Evolutionary conservation across 2,797 vertebrate genomes (phyloP).

Genomic region (Bovichtus diacanthus): DNA sequence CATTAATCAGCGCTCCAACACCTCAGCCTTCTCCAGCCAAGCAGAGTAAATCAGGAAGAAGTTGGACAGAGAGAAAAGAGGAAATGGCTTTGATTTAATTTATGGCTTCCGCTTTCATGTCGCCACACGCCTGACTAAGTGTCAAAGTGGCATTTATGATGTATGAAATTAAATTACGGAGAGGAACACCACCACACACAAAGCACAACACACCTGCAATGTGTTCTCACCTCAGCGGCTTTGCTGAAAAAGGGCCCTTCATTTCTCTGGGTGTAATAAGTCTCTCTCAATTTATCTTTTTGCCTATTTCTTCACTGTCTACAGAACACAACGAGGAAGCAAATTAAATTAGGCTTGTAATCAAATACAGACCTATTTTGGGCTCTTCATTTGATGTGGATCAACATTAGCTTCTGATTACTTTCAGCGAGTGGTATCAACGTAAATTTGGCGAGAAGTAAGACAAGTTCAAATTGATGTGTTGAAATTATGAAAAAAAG

Average conservation of each 20-base stretch:
- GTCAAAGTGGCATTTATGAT: conserved; percentile 85
- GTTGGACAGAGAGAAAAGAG: conserved; percentile 73
- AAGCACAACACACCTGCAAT: conserved; percentile 73
- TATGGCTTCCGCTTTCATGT: conserved; percentile 76
- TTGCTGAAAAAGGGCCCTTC: conserved; percentile 57
- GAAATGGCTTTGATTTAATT: conserved; percentile 82
- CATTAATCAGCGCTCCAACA: conserved; percentile 79
- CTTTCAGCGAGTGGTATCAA: conserved; percentile 6
- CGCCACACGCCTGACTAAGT: conserved; percentile 77
- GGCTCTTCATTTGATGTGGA: conserved; percentile 35
- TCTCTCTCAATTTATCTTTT: conserved; percentile 58
- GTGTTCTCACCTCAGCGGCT: conserved; percentile 66
- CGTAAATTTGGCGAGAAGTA: neutral
- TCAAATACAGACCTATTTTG: conserved; percentile 36
- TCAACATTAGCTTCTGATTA: conserved; percentile 36
- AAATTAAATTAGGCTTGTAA: conserved; percentile 49
- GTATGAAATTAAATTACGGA: conserved; percentile 86
- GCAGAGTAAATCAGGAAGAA: conserved; percentile 74
- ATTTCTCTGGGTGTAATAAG: conserved; percentile 39
- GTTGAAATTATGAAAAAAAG: conserved; percentile 22
- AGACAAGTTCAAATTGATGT: conserved; percentile 2
- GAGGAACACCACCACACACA: conserved; percentile 76
- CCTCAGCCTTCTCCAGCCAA: conserved; percentile 65
- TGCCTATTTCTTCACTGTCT: conserved; percentile 43
- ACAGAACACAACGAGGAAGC: conserved; percentile 35